Evolutionary conservation across 2,113 vertebrate species (phyloP), one percentile per base, ranked within the genome.

Genomic region (Charina bottae): DNA sequence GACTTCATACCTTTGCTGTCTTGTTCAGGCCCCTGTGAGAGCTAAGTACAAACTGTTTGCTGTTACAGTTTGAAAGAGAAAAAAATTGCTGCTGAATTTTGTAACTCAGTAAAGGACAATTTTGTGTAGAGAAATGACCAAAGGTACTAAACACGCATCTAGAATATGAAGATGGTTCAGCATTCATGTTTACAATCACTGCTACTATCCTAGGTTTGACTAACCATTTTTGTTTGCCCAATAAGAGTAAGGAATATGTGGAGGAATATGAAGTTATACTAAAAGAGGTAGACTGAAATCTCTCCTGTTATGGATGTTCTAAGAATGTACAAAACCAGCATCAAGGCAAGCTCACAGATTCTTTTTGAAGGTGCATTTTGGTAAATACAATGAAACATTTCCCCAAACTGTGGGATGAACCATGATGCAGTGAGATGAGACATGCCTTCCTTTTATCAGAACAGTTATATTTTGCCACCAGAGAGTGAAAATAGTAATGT

Each of bases 1-100:
- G 46, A 24, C 90, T 93, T 92, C 92, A 95, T 90, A 90, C 90
- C 2, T 93, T 93, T 94, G 87, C 55, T 90, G 6, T 26, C 26
- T n/a, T 85, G 26, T 0, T 0, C 42, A 0, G 0, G n/a, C 33
- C n/a, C 3, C 37, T 89, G 62, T 0, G 0, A 59, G 85, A 93
- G 53, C 90, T 93, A 93, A 84, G 19, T 85, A 59, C 42, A 93
- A 56, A 90, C 11, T 0, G 1, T 49, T 49, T 49, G 84, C 21
- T 85, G 83, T 62, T 6, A 46, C 9, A 42, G 46, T 7, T 84
- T 0, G 64, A 19, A 91, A 93, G 21, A 24, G 62, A 53, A 49
- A 49, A 49, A 49, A 49, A 49, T 13, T 60, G 55, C 94, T 95
- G 42, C 92, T 90, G 62, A 37, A 24, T 83, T 15, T 83, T 33